Conservation (phyloP, 1,140 invertebrate species). For the Neomicropteryx cornuta region DNA sequence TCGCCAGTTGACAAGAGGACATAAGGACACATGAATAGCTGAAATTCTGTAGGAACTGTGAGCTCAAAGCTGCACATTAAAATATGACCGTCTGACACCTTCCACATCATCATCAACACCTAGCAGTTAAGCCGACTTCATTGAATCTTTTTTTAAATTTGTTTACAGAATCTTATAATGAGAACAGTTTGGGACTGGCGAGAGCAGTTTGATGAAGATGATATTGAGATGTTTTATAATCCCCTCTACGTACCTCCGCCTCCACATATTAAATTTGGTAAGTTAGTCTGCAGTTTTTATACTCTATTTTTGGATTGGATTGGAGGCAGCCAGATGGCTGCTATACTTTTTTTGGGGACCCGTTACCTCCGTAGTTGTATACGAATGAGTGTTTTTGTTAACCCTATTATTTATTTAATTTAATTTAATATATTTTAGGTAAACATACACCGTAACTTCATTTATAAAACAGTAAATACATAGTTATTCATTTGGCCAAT, state of each 20-base stretch:
- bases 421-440: conserved; percentile 1
- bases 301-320: too few relatives aligned
- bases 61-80: background rate
- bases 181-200: conserved; percentile 77
- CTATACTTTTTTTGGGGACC: conserved; percentile 13
- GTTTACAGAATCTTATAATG: conserved; percentile 42
- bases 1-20: background rate
- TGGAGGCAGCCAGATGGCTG: conserved; percentile 16
- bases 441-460: too few relatives aligned
- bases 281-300: conserved; percentile 20
- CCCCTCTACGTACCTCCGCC: conserved; percentile 45
- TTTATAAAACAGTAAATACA: too few relatives aligned
- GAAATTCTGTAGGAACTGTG: background rate
- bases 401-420: background rate
- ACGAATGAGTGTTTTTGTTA: conserved; percentile 12
- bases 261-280: conserved; percentile 14
- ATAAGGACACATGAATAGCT: background rate
- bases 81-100: background rate
- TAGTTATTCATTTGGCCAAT: too few relatives aligned
- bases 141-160: conserved; percentile 9
- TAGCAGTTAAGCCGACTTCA: too few relatives aligned
- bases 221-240: conserved; percentile 68
- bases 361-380: conserved; percentile 26
- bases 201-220: conserved; percentile 67
- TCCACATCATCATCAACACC: background rate